phyloP scores from a whole-genome alignment of 2,113 vertebrate species.

The Jacana jacana region DNA sequence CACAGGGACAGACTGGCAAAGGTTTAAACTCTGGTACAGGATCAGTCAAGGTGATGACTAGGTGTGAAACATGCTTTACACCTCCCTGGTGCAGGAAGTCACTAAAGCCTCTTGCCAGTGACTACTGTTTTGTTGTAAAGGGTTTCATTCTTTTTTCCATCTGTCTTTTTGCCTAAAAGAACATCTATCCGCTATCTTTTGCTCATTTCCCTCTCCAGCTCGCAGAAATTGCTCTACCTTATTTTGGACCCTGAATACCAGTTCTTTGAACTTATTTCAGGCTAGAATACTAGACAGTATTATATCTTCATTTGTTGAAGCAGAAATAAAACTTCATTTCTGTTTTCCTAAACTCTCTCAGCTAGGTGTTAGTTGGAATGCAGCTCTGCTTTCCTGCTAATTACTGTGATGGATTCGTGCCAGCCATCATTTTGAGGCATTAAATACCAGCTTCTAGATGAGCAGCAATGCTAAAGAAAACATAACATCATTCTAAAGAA shows the following conservation, averaged over 20 bases:
- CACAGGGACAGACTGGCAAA: not conserved
- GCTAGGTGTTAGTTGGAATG: not conserved
- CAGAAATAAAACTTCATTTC: not conserved
- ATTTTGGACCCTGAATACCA: not conserved
- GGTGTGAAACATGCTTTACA: not conserved
- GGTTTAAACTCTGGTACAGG: not conserved
- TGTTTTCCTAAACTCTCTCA: not conserved
- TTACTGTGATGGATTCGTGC: not conserved
- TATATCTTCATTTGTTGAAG: not conserved
- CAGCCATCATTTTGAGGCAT: not conserved
- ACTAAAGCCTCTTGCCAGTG: not conserved
- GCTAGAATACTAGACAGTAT: not conserved
- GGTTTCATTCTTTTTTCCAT: not conserved
- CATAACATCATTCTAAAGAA: not conserved
- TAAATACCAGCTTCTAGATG: not conserved
- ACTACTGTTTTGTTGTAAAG: not conserved
- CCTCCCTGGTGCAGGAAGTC: not conserved
- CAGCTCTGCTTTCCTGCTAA: not conserved
- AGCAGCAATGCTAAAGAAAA: not conserved
- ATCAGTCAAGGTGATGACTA: not conserved
- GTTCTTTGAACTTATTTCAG: not conserved
- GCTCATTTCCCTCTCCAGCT: not conserved
- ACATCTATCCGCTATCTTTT: not conserved
- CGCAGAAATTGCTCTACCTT: not conserved
- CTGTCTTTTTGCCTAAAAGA: not conserved